Base-by-base conservation (phyloP, 53 echinoderm and acorn worm species). In the Paracentrotus lividus region DNA sequence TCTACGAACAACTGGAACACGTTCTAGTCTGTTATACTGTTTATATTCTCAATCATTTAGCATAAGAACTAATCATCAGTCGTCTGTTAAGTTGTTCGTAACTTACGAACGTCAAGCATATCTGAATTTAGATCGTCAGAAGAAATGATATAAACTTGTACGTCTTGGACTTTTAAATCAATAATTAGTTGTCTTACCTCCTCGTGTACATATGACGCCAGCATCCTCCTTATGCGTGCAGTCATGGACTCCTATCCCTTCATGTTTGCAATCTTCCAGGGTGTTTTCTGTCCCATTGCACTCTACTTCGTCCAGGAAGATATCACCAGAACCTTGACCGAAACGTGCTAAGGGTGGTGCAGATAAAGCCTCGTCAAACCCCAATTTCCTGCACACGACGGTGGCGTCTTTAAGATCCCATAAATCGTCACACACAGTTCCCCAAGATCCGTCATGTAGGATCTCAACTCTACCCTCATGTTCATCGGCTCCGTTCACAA, bases 381-480 rank as follows among this genome's bases (percentile, higher is more conserved):
- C 93, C 21, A 93, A 54, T 23, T 51, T 27, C 40, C 93, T 84
- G 58, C 93, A 93, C 49, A 84, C 78, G 40, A 93, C 93, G 4
- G 5, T 38, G 38, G 93, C 93, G 23, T 93, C 84, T 5, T 33
- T 9, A 5, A 84, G 23, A 2, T 81, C 93, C 93, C 93, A 93
- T 0, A 2, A 78, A 54, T 93, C 81, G 45, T 93, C 93, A 27
- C 84, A 93, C 16, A 93, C 84, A 18, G 93, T 92, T 20, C 93
- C 93, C 93, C 84, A 92, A 14, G 42, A 52, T 3, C 81, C 81
- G 8, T 92, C 52, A 3, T 55, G 40, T 34, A 77, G 42, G 12
- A 92, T 45, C 47, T 92, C 93, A 32, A 92, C 93, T 55, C 93
- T 72, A 16, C 93, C 93, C 53, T 72, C 77, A 49, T 21, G 18